These are phyloP conservation scores for Lagorchestes hirsutus DNA, from an alignment of 2,797 vertebrate species.

Conservation along the genomic window DNA sequence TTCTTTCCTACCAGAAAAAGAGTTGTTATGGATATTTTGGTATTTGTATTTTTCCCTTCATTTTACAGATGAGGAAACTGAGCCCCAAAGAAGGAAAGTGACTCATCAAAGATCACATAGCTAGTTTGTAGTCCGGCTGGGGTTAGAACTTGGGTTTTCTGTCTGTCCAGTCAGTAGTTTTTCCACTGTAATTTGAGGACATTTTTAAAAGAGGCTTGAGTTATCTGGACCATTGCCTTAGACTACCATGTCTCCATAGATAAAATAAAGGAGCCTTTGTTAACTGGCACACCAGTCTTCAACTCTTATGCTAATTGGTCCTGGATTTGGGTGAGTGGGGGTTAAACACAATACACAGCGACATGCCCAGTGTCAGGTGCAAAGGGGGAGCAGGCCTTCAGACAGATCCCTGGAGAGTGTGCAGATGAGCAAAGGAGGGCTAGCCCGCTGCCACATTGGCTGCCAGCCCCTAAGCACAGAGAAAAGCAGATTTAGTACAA, in stretches of 20 bases:
- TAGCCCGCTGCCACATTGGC: slow-evolving; percentile 74
- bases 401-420: slow-evolving; percentile 51
- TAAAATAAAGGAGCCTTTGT: accelerated
- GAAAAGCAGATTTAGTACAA: slow-evolving; percentile 88
- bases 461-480: slow-evolving; percentile 82
- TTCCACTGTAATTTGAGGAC: background rate
- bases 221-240: background rate
- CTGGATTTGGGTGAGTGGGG: slow-evolving; percentile 10
- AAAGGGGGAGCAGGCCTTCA: slow-evolving; percentile 61
- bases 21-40: background rate
- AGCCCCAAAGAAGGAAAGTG: background rate
- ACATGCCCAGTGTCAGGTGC: slow-evolving; percentile 63
- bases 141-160: background rate
- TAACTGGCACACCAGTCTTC: background rate
- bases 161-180: background rate
- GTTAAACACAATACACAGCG: slow-evolving; percentile 40
- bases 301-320: background rate
- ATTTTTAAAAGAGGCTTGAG: background rate
- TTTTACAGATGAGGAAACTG: background rate
- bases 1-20: background rate
- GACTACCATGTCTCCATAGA: background rate
- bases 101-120: background rate
- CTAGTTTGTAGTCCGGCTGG: background rate
- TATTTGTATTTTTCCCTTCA: background rate
- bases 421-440: slow-evolving; percentile 73